phyloP scores from a whole-genome alignment of 2,888 invertebrate genomes.

The Pachydiplax longipennis region DNA sequence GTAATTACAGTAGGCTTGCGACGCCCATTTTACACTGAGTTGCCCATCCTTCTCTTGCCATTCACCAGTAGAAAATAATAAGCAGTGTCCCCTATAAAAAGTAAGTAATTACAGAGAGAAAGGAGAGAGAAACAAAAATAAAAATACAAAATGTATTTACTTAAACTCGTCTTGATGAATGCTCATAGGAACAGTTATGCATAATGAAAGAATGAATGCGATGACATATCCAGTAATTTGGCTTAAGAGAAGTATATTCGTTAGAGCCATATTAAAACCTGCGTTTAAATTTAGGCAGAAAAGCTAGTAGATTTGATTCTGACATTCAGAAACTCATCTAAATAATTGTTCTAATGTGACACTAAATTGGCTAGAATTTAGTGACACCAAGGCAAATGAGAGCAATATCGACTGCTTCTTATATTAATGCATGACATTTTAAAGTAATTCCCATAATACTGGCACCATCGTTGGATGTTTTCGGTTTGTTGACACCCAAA shows the following conservation, averaged over 20 bases:
- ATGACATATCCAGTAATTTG: conserved; percentile 90
- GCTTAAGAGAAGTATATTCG: conserved; percentile 81
- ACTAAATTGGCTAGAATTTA: no score
- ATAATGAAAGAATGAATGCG: conserved; percentile 83
- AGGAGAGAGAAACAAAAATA: background rate
- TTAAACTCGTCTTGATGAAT: conserved; percentile 86
- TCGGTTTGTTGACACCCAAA: no score
- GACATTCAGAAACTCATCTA: background rate
- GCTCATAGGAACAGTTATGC: conserved; percentile 85
- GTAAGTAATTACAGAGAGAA: conserved; percentile 29
- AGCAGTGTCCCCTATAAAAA: conserved; percentile 80
- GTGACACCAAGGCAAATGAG: no score
- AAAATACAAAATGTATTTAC: conserved; percentile 63
- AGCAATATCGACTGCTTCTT: no score
- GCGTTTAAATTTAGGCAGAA: background rate
- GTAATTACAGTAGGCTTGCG: conserved; percentile 84
- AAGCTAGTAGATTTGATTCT: background rate
- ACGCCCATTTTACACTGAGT: conserved; percentile 83
- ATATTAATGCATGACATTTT: no score
- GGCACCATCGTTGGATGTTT: no score
- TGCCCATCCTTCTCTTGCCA: conserved; percentile 88
- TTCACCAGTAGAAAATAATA: conserved; percentile 84
- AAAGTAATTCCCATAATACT: no score
- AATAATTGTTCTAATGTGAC: no score
- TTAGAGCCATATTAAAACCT: conserved; percentile 70